phyloP scores from a whole-genome alignment of 2,888 invertebrate species.

The Cyclophora punctaria region DNA sequence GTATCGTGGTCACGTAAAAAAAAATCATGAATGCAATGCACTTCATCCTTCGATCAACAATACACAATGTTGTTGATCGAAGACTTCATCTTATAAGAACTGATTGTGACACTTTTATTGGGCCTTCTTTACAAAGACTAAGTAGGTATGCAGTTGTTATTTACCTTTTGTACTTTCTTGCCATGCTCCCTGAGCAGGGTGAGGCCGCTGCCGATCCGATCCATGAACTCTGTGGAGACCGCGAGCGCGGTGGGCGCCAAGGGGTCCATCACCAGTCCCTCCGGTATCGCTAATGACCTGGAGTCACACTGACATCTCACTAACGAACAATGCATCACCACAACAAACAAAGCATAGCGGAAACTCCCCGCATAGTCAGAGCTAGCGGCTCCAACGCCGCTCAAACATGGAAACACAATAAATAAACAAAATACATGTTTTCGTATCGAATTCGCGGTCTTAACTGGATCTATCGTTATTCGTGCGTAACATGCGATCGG shows the following conservation, averaged over 20 bases:
- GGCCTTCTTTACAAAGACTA: too few relatives aligned
- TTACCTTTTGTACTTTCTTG: constrained; percentile 66
- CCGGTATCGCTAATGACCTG: constrained; percentile 67
- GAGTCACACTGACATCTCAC: constrained; percentile 13
- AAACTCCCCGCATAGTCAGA: background rate
- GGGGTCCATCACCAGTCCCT: constrained; percentile 68
- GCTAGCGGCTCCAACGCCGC: too few relatives aligned
- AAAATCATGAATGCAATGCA: too few relatives aligned
- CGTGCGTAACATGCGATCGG: too few relatives aligned
- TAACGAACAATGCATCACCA: background rate
- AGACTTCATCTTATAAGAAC: too few relatives aligned
- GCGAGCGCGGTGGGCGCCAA: constrained; percentile 62
- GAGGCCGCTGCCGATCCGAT: constrained; percentile 62
- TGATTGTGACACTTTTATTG: too few relatives aligned
- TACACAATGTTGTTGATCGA: too few relatives aligned
- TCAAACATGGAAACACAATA: background rate
- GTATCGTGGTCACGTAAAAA: too few relatives aligned
- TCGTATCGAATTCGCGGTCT: background rate
- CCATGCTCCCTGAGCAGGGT: constrained; percentile 60
- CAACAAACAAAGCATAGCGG: background rate
- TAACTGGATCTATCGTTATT: background rate
- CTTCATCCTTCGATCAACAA: too few relatives aligned
- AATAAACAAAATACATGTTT: background rate
- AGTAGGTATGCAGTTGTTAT: background rate
- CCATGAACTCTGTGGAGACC: constrained; percentile 64